Base-by-base conservation (phyloP, 2,888 invertebrate genomes). In the Drosophila falleni region DNA sequence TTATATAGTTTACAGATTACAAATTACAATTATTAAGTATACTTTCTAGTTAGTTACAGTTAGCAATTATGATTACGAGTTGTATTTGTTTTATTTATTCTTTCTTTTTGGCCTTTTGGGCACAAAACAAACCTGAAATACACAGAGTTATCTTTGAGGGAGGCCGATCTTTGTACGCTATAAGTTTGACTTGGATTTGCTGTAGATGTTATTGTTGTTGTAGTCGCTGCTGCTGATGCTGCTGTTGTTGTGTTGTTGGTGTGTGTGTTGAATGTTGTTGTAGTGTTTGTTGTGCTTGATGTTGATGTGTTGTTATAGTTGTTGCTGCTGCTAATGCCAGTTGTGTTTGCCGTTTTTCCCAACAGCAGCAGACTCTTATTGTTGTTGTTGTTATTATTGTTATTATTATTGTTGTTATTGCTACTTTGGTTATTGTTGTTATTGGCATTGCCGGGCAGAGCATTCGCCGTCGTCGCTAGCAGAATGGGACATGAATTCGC, bases 401-500 rank as follows among this genome's bases (percentile, higher is more conserved):
- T 87, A 54, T 84, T 88, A 31, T 63, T 75, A 66, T 88, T 81
- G 65, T 71, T 80, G 62, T 64, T 81, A 62, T 63, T 74, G 81
- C 78, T 91, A 84, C 76, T 89, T 76, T 89, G 73, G 80, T 70
- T 81, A 78, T 89, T 78, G 92, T 92, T 90, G 88, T 81, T 88
- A 81, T 87, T 90, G 80, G 85, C 81, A 67, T 69, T 71, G 61
- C 68, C 78, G 29, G 74, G 56, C 51, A 63, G 41, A 51, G 94
- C 59, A 49, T 69, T 66, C 37, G 71, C 71, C 72, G 81, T 78
- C 53, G 79, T 87, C 86, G 95, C 94, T 90, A 95, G 94, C 93
- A 96, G 94, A 92, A 95, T 95, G 87, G 96, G 96, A 93, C 96
- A 96, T 93, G 96, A 96, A 90, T 95, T 95, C 92, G 97, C 96